phyloP scores from a whole-genome alignment of 2,113 vertebrate genomes.

The Ascaphus truei region DNA sequence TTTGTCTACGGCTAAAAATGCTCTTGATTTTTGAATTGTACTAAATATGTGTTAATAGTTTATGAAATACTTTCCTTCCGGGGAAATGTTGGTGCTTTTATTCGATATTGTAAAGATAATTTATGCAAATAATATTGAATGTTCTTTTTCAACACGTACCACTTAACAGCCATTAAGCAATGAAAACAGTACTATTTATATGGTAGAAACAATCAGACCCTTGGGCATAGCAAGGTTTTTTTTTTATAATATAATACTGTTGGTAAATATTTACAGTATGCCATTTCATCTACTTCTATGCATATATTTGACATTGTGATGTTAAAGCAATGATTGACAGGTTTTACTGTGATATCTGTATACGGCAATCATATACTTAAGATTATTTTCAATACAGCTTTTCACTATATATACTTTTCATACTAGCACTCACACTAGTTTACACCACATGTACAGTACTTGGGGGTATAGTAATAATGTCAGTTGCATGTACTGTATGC shows the following conservation, averaged over 20 bases:
- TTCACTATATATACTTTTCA: constrained; percentile 11
- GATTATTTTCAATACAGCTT: constrained; percentile 24
- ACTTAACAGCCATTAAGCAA: constrained; percentile 9
- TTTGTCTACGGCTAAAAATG: not conserved
- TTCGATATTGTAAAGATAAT: constrained; percentile 12
- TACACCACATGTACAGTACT: too few species aligned
- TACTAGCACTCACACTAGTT: not conserved
- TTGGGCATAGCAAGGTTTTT: not conserved
- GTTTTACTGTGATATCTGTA: not conserved
- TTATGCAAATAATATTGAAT: constrained; percentile 31
- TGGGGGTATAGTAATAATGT: too few species aligned
- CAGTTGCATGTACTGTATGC: too few species aligned
- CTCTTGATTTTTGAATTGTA: not conserved
- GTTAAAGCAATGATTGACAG: not conserved
- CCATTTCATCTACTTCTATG: constrained; percentile 18
- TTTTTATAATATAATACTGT: not conserved
- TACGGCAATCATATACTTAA: not conserved
- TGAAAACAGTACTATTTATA: constrained; percentile 18
- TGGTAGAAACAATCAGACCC: constrained; percentile 20
- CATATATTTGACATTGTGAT: not conserved
- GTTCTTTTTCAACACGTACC: not conserved
- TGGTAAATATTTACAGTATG: not conserved
- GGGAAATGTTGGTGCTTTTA: constrained; percentile 34
- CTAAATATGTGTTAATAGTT: not conserved
- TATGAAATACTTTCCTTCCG: not conserved